phyloP scores from a whole-genome alignment of 2,113 vertebrate species.

The Tringa solitaria region DNA sequence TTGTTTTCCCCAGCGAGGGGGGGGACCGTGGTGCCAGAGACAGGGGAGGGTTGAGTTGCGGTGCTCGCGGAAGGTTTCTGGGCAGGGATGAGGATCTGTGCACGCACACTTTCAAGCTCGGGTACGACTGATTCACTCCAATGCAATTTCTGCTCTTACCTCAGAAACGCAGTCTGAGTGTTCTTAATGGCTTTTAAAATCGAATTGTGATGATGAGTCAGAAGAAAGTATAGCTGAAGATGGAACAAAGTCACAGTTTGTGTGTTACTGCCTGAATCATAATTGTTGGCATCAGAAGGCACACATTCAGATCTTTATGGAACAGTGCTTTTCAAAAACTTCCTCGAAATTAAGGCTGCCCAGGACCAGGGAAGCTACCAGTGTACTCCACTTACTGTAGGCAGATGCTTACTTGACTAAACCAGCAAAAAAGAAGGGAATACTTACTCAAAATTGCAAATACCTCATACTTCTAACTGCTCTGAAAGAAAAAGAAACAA shows the following conservation, averaged over 20 bases:
- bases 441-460: constrained; percentile 2
- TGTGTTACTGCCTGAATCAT: constrained; percentile 33
- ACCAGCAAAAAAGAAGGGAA: neutral
- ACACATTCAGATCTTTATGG: constrained; percentile 14
- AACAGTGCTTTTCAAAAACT: constrained; percentile 36
- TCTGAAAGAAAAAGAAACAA: neutral
- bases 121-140: constrained; percentile 9
- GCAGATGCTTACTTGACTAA: constrained; percentile 5
- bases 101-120: neutral
- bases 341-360: constrained; percentile 44
- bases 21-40: neutral
- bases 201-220: constrained; percentile 62
- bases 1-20: neutral
- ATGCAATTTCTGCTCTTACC: constrained; percentile 22
- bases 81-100: neutral
- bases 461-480: neutral
- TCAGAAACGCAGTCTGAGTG: constrained; percentile 31
- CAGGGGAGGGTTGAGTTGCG: neutral
- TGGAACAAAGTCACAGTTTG: constrained; percentile 36
- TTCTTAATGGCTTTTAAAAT: constrained; percentile 60
- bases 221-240: constrained; percentile 52
- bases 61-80: neutral
- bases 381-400: neutral
- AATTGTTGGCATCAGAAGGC: neutral
- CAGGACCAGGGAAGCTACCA: constrained; percentile 9